Conservation (phyloP, 2,113 vertebrate genomes). For the Silurus meridionalis region DNA sequence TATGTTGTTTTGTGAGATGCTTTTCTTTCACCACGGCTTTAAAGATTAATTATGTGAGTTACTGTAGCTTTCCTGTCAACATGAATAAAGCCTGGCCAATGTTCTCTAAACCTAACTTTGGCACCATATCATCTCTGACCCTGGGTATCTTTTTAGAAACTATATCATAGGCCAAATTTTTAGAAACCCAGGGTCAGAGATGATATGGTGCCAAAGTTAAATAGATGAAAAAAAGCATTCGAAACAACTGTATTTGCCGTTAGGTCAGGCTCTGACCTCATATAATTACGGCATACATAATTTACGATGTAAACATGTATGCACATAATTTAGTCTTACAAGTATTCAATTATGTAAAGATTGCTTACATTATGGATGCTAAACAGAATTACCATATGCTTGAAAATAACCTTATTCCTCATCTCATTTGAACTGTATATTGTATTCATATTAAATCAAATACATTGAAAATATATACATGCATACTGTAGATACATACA, state of each 20-base stretch:
- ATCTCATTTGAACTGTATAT: not conserved
- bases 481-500: too few species aligned
- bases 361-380: not conserved
- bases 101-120: not conserved
- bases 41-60: not conserved
- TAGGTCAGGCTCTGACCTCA: not conserved
- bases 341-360: not conserved
- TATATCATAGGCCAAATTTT: too few species aligned
- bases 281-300: not conserved
- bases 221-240: not conserved
- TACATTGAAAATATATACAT: not conserved
- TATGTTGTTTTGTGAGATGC: not conserved
- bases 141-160: too few species aligned
- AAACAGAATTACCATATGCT: not conserved
- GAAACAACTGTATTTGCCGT: not conserved
- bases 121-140: not conserved
- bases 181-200: not conserved
- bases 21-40: not conserved
- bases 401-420: not conserved
- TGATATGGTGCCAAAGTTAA: not conserved
- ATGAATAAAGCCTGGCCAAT: not conserved
- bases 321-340: not conserved
- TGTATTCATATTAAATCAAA: not conserved
- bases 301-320: slow-evolving; percentile 9
- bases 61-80: not conserved